Percentiles rank a stretch among this genome's conserved stretches.
Conservation (phyloP, 2,113 vertebrate genomes). For the Patagioenas fasciata region DNA sequence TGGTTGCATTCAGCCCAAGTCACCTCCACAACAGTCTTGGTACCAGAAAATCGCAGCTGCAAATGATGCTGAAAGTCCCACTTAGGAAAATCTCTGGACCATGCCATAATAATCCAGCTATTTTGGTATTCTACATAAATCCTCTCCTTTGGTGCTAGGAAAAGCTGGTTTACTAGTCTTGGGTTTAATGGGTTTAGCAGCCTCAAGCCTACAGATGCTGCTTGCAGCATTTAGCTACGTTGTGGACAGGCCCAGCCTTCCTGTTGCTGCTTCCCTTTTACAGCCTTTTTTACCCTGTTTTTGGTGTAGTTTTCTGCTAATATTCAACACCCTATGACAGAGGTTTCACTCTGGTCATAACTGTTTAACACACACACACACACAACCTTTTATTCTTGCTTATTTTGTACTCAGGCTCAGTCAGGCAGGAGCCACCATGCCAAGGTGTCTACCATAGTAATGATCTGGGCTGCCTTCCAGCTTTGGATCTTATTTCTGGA, state of each 20-base stretch:
- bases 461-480: neutral
- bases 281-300: neutral
- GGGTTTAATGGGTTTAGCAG: neutral
- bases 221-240: neutral
- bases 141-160: neutral
- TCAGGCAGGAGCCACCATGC: neutral
- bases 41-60: neutral
- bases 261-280: neutral
- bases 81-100: neutral
- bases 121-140: neutral
- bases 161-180: neutral
- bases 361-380: neutral
- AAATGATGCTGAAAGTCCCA: neutral
- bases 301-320: neutral
- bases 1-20: neutral
- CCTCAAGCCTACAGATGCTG: neutral
- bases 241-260: neutral
- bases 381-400: neutral
- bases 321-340: neutral
- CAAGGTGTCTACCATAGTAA: neutral
- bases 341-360: neutral
- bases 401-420: neutral
- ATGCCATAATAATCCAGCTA: neutral
- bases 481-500: neutral
- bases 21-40: neutral